Evolutionary conservation across 2,888 invertebrate species (phyloP), one percentile per base, ranked within the genome.

Genomic region (Dryobotodes eremita): DNA sequence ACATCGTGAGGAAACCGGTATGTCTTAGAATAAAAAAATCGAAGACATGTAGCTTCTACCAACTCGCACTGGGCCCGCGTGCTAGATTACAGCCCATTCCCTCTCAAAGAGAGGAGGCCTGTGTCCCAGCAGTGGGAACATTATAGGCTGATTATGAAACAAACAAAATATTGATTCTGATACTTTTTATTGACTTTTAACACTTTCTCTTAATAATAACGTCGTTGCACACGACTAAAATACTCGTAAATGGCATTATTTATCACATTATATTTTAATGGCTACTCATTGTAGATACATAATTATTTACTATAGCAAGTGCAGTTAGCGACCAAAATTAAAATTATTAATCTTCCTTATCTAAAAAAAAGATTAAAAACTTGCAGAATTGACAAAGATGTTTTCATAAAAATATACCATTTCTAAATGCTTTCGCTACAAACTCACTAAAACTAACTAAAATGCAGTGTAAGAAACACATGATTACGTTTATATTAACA

Each of bases 171-270:
- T 59, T 80, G n/a, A 61, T 77, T 86, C 80, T 77, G 78, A 80
- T 82, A 82, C 59, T 64, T 77, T 79, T 84, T 92, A 91, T 91
- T 90, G 84, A 89, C 88, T 80, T 82, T 89, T 84, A 84, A 86
- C 87, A 87, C 74, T 85, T 89, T 88, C 46, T 82, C 87, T 88
- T 89, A 88, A 88, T 88, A 81, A 83, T 86, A 88, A 87, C 66
- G 87, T 86, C 90, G 91, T 88, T 79, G 65, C 84, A 87, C 88
- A 92, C 89, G 91, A 89, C 88, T 91, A 92, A 88, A 95, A 95
- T 95, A 95, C 93, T 95, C 90, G 89, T 92, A 93, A 94, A 96
- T 96, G 96, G 96, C 95, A 92, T 92, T 91, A 90, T 92, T 90
- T 95, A 96, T 96, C 96, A 95, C 95, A 95, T 91, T 90, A 88